Evolutionary conservation across 2,888 invertebrate species (phyloP).

Genomic region (Plagodis pulveraria): DNA sequence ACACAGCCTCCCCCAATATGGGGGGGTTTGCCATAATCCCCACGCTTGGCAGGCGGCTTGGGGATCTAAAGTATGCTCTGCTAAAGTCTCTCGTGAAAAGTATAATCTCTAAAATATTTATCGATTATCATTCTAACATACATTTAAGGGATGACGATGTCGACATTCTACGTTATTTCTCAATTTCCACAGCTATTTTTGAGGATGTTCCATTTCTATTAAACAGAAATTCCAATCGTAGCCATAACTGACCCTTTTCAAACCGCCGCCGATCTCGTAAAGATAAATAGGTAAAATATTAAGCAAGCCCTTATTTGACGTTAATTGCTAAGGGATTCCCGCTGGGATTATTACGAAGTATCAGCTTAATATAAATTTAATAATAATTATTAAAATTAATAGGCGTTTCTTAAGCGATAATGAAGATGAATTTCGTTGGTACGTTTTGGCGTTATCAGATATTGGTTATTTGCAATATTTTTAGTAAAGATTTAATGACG

Average conservation of each 20-base stretch:
- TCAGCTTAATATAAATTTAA: constrained; percentile 37
- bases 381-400: constrained; percentile 51
- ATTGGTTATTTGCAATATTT: constrained; percentile 9
- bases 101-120: too few species aligned
- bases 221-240: neutral
- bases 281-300: constrained; percentile 31
- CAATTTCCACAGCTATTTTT: too few species aligned
- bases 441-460: constrained; percentile 10
- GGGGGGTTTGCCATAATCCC: too few species aligned
- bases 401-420: constrained; percentile 39
- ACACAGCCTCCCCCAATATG: too few species aligned
- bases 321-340: constrained; percentile 44
- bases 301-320: constrained; percentile 29
- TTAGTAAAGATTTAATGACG: too few species aligned
- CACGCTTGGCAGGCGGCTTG: too few species aligned
- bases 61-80: too few species aligned
- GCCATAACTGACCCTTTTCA: constrained; percentile 4
- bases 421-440: constrained; percentile 26
- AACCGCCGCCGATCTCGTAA: constrained; percentile 19
- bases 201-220: neutral
- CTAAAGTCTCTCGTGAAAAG: too few species aligned
- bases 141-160: too few species aligned
- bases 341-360: constrained; percentile 42
- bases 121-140: too few species aligned
- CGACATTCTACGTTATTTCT: too few species aligned